Base-by-base conservation (phyloP, 2,888 invertebrate species). In the Synanthedon vespiformis region DNA sequence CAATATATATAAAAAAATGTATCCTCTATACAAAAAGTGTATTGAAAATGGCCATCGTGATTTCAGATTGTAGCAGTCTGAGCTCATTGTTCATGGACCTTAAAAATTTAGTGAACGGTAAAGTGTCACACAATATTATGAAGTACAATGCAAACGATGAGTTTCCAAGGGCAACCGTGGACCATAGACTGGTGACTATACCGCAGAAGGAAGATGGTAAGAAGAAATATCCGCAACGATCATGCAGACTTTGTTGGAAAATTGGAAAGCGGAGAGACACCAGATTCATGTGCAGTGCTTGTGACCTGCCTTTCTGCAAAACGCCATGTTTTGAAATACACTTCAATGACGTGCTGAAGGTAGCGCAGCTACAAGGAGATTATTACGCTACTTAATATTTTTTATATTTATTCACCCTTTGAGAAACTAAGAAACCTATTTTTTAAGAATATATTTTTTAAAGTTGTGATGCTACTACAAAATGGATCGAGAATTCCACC, bases 11-110 rank as follows among this genome's bases (percentile, higher is more conserved):
- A 61, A 57, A 48, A 54, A 53, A 59, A 58, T 57, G 50, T 62
- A 57, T 65, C 59, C 62, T 59, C 54, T 59, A 63, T 67, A 60
- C 61, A 62, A 62, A 22, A 44, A 16, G 12, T 61, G 63, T 72
- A 77, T 71, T 80, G 85, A 87, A 85, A 87, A 88, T 86, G 84
- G 79, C 88, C 79, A 85, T 84, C 88, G 84, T 88, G 85, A 73
- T 88, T 88, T 87, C 88, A 88, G 88, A 88, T 87, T 78, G 82
- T 58, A 74, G 77, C 77, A 75, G 82, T 71, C 73, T 86, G 71
- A 84, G 73, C 72, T 79, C 88, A 63, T 79, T 87, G 70, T 85
- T 86, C 76, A 77, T 82, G 74, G 81, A 86, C 70, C 78, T 86
- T 69, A 87, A 86, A 80, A 85, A 83, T 73, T 78, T 87, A 77